Conservation (phyloP, 2,888 invertebrate species). For the Lithophane socia region DNA sequence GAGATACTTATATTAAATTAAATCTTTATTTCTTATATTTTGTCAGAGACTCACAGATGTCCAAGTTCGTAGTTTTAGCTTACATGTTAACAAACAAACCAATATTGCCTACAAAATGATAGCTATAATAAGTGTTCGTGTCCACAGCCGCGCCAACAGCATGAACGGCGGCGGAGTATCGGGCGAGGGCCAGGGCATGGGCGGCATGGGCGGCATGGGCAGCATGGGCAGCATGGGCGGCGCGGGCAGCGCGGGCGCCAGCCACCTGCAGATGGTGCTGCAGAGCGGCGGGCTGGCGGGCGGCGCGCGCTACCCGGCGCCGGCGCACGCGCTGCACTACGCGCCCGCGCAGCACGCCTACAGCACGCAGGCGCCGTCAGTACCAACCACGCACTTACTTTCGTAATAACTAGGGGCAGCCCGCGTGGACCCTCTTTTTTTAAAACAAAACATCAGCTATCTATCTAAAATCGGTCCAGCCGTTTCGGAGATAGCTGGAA, state of each 20-base stretch:
- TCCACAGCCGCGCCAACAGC: constrained; percentile 74
- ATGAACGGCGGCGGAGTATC: constrained; percentile 77
- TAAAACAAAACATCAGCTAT: too few relatives aligned
- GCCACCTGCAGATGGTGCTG: constrained; percentile 88
- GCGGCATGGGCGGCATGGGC: constrained; percentile 29
- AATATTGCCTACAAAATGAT: not conserved
- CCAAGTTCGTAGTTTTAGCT: not conserved
- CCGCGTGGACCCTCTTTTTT: too few relatives aligned
- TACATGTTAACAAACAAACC: too few relatives aligned
- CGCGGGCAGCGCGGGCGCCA: constrained; percentile 61
- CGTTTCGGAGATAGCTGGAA: too few relatives aligned
- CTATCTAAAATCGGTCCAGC: too few relatives aligned
- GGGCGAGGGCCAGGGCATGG: constrained; percentile 56
- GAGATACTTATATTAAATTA: not conserved
- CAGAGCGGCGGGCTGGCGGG: constrained; percentile 79
- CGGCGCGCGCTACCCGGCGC: constrained; percentile 75
- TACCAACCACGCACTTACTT: constrained; percentile 20
- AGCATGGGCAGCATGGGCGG: constrained; percentile 42
- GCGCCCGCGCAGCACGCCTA: constrained; percentile 72
- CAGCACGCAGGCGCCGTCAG: constrained; percentile 77
- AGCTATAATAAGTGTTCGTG: not conserved
- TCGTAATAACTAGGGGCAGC: too few relatives aligned
- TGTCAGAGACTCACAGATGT: not conserved
- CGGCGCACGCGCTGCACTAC: constrained; percentile 74
- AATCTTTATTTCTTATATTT: not conserved